Conservation (phyloP, 2,888 invertebrate species). For the Sinotaia quadrata region DNA sequence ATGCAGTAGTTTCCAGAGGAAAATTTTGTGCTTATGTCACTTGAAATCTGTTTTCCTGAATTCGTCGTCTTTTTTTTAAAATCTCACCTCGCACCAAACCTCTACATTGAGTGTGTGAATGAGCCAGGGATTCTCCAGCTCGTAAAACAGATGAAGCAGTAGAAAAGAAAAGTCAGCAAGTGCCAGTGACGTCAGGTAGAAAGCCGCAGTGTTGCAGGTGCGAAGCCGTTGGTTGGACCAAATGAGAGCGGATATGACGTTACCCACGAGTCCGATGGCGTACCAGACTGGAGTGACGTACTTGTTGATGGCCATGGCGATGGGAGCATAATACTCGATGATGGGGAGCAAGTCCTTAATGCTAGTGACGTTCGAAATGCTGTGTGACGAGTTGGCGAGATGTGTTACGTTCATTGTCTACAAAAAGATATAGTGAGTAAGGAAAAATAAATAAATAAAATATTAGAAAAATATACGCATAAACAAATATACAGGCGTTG, state of each 20-base stretch:
- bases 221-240: slow-evolving; percentile 66
- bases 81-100: slow-evolving; percentile 52
- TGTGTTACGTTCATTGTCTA: no score
- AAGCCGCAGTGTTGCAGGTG: slow-evolving; percentile 65
- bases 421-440: no score
- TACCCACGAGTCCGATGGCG: slow-evolving; percentile 66
- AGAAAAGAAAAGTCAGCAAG: slow-evolving; percentile 63
- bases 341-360: slow-evolving; percentile 32
- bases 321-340: slow-evolving; percentile 44
- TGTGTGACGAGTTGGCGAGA: no score
- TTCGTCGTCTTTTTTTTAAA: no score
- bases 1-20: no score
- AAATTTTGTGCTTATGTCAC: no score
- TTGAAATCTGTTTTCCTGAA: no score
- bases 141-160: slow-evolving; percentile 63
- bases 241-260: slow-evolving; percentile 63
- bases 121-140: slow-evolving; percentile 67
- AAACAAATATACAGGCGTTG: no score
- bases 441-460: no score
- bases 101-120: slow-evolving; percentile 48
- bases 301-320: slow-evolving; percentile 58
- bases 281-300: slow-evolving; percentile 67
- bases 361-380: slow-evolving; percentile 25
- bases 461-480: no score
- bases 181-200: slow-evolving; percentile 66